Percentiles rank a stretch among this genome's conserved stretches.
phyloP scores from a whole-genome alignment of 2,888 invertebrate species.

The Drosophila lacicola region DNA sequence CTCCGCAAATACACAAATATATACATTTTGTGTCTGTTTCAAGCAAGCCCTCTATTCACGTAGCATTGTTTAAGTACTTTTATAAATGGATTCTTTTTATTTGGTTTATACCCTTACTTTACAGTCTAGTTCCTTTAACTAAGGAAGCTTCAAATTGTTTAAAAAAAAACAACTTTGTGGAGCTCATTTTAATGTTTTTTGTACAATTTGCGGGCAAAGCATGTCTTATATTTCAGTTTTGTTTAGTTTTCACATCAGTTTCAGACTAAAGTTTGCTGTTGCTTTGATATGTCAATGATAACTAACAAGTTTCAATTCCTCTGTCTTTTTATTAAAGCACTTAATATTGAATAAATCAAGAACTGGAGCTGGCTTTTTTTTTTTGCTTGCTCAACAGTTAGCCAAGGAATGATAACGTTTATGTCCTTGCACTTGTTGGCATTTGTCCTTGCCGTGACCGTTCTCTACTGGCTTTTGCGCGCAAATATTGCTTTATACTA shows the following conservation, averaged over 20 bases:
- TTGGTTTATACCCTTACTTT: no score
- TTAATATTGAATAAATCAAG: slow-evolving; percentile 24
- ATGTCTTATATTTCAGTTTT: slow-evolving; percentile 2
- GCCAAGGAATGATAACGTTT: slow-evolving; percentile 55
- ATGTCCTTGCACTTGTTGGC: slow-evolving; percentile 65
- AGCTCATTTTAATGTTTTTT: neutral
- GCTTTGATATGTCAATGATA: neutral
- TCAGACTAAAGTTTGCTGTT: neutral
- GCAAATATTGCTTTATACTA: slow-evolving; percentile 29
- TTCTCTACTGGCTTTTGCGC: slow-evolving; percentile 12
- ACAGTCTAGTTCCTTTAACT: neutral
- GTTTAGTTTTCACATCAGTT: slow-evolving; percentile 5
- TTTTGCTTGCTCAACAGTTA: slow-evolving; percentile 1
- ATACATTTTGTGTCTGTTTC: no score
- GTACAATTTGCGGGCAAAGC: slow-evolving; percentile 8
- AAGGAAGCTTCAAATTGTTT: neutral
- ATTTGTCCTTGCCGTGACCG: slow-evolving; percentile 73
- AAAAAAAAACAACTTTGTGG: slow-evolving; percentile 1
- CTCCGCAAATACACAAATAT: neutral
- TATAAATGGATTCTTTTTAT: neutral
- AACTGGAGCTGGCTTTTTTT: neutral
- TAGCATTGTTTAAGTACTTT: no score
- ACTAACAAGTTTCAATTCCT: neutral
- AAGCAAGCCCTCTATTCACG: no score
- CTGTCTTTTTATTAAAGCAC: neutral